These are phyloP conservation scores for Rana temporaria DNA, from an alignment of 2,113 vertebrate species.

Conservation along the genomic window DNA sequence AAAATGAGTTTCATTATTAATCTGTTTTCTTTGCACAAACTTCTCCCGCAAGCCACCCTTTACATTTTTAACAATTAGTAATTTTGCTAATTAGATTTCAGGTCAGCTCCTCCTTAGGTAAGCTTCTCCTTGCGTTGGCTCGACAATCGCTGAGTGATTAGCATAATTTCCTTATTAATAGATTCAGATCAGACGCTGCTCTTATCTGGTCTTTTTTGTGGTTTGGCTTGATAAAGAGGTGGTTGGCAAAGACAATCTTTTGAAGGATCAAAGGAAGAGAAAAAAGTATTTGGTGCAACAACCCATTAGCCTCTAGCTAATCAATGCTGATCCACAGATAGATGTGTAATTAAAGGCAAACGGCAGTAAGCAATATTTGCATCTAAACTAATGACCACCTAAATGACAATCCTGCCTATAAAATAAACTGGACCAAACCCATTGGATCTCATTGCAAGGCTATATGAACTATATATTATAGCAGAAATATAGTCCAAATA, in stretches of 20 bases:
- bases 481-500: too few relatives aligned
- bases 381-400: too few relatives aligned
- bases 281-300: conserved; percentile 28
- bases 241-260: conserved; percentile 18
- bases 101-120: conserved; percentile 35
- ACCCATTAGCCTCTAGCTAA: not conserved
- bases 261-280: not conserved
- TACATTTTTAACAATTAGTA: not conserved
- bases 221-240: conserved; percentile 28
- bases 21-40: too few relatives aligned
- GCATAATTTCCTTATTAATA: conserved; percentile 24
- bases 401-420: too few relatives aligned
- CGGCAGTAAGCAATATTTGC: too few relatives aligned
- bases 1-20: too few relatives aligned
- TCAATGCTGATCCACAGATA: not conserved
- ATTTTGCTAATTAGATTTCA: conserved; percentile 28
- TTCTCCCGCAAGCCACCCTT: too few relatives aligned
- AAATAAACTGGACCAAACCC: too few relatives aligned
- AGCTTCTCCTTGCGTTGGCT: conserved; percentile 10
- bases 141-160: conserved; percentile 4
- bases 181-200: not conserved
- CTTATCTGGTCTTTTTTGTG: conserved; percentile 36
- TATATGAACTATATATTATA: too few relatives aligned
- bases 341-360: too few relatives aligned
- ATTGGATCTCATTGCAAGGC: too few relatives aligned